Percentiles rank a stretch among this genome's conserved stretches.
These are phyloP conservation scores for Shargacucullia verbasci DNA, from an alignment of 2,888 invertebrate species.

Conservation along the genomic window DNA sequence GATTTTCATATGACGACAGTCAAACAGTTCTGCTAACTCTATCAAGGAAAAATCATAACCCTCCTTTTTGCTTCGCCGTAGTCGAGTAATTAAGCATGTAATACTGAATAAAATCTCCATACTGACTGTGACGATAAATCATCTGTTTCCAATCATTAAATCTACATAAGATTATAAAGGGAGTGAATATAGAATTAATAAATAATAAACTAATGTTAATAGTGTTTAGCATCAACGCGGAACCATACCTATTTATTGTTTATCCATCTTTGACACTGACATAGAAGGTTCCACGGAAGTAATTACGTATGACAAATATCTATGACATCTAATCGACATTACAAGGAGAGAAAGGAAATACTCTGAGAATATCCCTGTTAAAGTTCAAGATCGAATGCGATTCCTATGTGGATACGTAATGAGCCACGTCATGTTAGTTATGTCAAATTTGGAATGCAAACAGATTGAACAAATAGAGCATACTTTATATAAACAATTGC, in stretches of 20 bases:
- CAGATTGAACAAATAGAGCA: too few species aligned
- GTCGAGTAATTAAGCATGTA: too few species aligned
- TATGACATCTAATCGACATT: conserved; percentile 14
- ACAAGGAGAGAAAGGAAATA: conserved; percentile 46
- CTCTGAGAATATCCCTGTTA: conserved; percentile 16
- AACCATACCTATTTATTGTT: conserved; percentile 18
- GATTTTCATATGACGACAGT: too few species aligned
- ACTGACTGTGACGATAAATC: neutral
- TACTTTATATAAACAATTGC: too few species aligned
- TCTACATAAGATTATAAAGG: conserved; percentile 2
- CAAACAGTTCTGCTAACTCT: too few species aligned
- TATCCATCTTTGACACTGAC: conserved; percentile 30
- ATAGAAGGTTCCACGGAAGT: conserved; percentile 40
- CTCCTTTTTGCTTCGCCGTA: too few species aligned
- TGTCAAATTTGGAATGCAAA: neutral
- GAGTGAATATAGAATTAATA: conserved; percentile 23
- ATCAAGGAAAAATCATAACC: too few species aligned
- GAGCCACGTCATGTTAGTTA: conserved; percentile 1
- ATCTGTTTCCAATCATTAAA: conserved; percentile 3
- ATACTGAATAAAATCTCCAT: too few species aligned
- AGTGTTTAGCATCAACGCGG: conserved; percentile 30
- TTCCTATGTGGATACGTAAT: conserved; percentile 41
- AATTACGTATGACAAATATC: conserved; percentile 22
- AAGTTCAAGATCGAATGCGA: conserved; percentile 50
- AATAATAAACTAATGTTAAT: conserved; percentile 6